A percentile compares a stretch with the other conserved stretches of the same genome.
Conservation (phyloP, 2,797 vertebrate species). For the Manis pentadactyla region DNA sequence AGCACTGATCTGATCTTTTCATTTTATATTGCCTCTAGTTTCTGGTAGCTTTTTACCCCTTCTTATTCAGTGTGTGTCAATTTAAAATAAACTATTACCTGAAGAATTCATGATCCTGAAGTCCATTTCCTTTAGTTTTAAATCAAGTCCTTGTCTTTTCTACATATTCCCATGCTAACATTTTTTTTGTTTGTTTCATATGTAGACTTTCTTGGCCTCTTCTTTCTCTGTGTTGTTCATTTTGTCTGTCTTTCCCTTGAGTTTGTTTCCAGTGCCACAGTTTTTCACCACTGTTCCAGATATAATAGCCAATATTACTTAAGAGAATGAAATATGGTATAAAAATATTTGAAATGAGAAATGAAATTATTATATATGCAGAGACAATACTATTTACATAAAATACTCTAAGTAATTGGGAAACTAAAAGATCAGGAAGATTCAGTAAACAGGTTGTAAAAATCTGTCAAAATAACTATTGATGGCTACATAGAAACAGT, state of each 20-base stretch:
- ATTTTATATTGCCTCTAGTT: not conserved
- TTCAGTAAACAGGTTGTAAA: not conserved
- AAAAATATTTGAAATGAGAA: conserved; percentile 27
- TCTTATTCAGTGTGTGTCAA: not conserved
- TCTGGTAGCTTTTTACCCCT: not conserved
- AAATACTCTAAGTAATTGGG: not conserved
- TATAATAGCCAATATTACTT: not conserved
- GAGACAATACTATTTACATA: not conserved
- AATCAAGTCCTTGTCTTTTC: not conserved
- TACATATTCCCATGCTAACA: not conserved
- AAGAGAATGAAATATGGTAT: not conserved
- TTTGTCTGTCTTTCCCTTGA: not conserved
- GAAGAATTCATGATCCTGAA: not conserved
- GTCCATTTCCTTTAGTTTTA: not conserved
- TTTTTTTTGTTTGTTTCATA: not conserved
- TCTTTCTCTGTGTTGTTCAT: not conserved
- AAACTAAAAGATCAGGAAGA: not conserved
- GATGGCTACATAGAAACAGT: not conserved
- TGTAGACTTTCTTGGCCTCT: not conserved
- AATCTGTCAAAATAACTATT: not conserved
- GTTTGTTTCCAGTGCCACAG: not conserved
- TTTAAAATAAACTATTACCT: not conserved
- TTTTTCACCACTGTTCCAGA: not conserved
- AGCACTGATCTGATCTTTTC: not conserved
- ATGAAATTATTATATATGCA: conserved; percentile 18